Evolutionary conservation across 2,113 vertebrate genomes (phyloP), one percentile per base, ranked within the genome.

Genomic region (Dolichotis patagonum): DNA sequence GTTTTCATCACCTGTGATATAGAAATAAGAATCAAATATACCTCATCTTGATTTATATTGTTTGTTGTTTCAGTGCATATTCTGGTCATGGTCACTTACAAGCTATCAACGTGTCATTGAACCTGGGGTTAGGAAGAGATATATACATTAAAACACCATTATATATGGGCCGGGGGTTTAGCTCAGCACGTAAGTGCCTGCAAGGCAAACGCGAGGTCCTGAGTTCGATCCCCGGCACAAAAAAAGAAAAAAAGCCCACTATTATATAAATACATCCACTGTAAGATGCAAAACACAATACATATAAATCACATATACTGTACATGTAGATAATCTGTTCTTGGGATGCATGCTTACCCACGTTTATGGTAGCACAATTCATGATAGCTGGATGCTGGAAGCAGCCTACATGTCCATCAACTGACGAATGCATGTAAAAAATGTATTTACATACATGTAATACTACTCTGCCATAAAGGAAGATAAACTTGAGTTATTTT

Each of bases 141-240:
- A 2, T 14, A 56, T 30, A 1, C 17, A 46, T 0, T 41, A n/a
- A 63, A 12, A 80, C 17, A 24, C 3, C 0, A 4, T 32, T 58
- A 11, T 63, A 0, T 17, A n/a, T n/a, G n/a, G n/a, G n/a, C n/a
- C n/a, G n/a, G n/a, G n/a, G n/a, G n/a, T n/a, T n/a, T n/a, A n/a
- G n/a, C n/a, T n/a, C n/a, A n/a, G n/a, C n/a, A n/a, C n/a, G n/a
- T n/a, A n/a, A n/a, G n/a, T n/a, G n/a, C n/a, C n/a, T n/a, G n/a
- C n/a, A n/a, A n/a, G n/a, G n/a, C n/a, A n/a, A n/a, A n/a, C n/a
- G n/a, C n/a, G n/a, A n/a, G n/a, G n/a, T n/a, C n/a, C n/a, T n/a
- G n/a, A n/a, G n/a, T n/a, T n/a, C n/a, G n/a, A n/a, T n/a, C n/a
- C n/a, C n/a, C n/a, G n/a, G n/a, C n/a, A n/a, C n/a, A n/a, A n/a